A percentile compares a stretch with the other conserved stretches of the same genome.
These are phyloP conservation scores for Melanocharis versteri DNA, from an alignment of 2,113 vertebrate species.

Conservation along the genomic window DNA sequence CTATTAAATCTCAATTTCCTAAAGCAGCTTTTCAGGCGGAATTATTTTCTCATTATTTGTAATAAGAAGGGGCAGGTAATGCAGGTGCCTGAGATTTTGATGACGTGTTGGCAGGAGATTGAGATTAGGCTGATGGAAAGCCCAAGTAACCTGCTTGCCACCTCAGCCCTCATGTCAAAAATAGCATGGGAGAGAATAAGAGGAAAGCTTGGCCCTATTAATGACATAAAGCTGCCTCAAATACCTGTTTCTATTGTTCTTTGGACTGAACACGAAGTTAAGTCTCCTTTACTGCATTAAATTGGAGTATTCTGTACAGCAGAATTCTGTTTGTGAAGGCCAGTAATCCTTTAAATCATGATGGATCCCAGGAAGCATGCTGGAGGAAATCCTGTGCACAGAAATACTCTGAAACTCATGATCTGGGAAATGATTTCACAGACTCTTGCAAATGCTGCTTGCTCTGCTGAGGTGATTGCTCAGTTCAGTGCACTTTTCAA, in stretches of 20 bases:
- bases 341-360: not conserved
- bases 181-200: not conserved
- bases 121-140: not conserved
- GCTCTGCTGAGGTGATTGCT: not conserved
- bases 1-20: not conserved
- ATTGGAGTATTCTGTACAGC: not conserved
- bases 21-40: not conserved
- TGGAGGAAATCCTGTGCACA: not conserved
- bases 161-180: not conserved
- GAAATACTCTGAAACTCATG: not conserved
- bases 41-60: not conserved
- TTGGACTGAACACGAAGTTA: not conserved
- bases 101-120: not conserved
- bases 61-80: not conserved
- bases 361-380: not conserved
- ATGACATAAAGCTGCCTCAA: not conserved
- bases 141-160: not conserved
- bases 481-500: not conserved
- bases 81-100: not conserved
- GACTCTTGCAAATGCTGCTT: not conserved
- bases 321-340: not conserved
- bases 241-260: not conserved
- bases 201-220: not conserved
- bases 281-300: not conserved
- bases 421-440: not conserved